Conservation (phyloP, 2,888 invertebrate species). For the Patella caerulea region DNA sequence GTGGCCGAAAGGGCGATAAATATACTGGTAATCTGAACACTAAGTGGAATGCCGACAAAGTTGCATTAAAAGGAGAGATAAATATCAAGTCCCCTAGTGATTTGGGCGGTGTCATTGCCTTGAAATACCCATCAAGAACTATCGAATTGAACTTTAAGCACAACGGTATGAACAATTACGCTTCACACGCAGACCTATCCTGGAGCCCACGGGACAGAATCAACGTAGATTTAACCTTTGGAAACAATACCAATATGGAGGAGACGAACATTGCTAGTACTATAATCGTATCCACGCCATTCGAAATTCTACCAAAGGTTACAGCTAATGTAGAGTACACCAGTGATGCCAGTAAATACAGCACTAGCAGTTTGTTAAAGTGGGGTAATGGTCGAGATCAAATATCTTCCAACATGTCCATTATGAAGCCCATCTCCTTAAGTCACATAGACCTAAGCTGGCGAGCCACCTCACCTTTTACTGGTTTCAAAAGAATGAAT, state of each 20-base stretch:
- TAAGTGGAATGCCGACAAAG: constrained; percentile 54
- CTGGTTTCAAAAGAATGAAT: constrained; percentile 36
- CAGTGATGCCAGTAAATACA: constrained; percentile 36
- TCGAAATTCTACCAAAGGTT: constrained; percentile 27
- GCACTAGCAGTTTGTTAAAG: constrained; percentile 38
- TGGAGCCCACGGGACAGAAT: constrained; percentile 38
- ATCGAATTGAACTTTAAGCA: constrained; percentile 42
- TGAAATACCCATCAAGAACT: constrained; percentile 38
- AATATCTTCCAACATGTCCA: constrained; percentile 43
- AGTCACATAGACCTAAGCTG: constrained; percentile 39
- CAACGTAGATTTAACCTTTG: constrained; percentile 40
- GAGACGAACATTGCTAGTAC: constrained; percentile 28
- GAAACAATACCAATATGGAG: constrained; percentile 14
- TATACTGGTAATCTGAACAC: constrained; percentile 40
- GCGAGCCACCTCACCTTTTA: constrained; percentile 47
- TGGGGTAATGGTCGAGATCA: constrained; percentile 44
- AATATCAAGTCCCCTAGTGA: constrained; percentile 28
- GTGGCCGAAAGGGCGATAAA: constrained; percentile 29
- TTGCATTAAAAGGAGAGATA: constrained; percentile 35
- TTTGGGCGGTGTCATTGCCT: constrained; percentile 37
- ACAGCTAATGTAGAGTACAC: constrained; percentile 34
- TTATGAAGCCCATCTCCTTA: constrained; percentile 45
- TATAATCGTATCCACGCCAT: constrained; percentile 41
- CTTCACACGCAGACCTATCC: constrained; percentile 39
- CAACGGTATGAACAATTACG: constrained; percentile 33